A percentile compares a stretch with the other conserved stretches of the same genome.
Evolutionary conservation across 2,797 vertebrate genomes (phyloP).

Genomic region (Myripristis murdjan): DNA sequence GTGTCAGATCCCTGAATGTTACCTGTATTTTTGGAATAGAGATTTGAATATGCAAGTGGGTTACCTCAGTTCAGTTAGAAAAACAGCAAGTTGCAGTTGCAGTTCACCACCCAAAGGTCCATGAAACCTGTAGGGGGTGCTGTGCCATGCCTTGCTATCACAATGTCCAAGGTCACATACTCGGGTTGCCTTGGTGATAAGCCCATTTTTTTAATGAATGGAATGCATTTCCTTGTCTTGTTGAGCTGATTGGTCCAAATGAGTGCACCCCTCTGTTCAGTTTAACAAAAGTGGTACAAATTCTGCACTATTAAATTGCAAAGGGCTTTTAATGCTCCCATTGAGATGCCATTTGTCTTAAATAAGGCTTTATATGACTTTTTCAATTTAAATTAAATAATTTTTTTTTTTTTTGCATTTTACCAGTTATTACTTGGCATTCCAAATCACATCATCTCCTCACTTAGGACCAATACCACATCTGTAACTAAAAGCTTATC

Average conservation of each 20-base stretch:
- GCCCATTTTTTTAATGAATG: conserved; percentile 16
- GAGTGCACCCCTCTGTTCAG: conserved; percentile 5
- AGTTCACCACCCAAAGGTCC: not conserved
- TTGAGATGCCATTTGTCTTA: not conserved
- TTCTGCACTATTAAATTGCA: not conserved
- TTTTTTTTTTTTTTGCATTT: not conserved
- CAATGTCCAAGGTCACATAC: conserved; percentile 18
- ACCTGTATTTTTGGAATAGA: conserved; percentile 1
- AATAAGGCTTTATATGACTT: not conserved
- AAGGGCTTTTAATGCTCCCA: not conserved
- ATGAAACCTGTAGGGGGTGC: not conserved
- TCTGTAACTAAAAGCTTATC: not conserved
- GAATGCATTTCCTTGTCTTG: conserved; percentile 11
- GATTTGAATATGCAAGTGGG: not conserved
- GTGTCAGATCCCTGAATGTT: not conserved
- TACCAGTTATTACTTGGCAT: not conserved
- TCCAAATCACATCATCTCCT: not conserved
- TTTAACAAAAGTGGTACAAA: not conserved
- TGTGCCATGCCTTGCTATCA: not conserved
- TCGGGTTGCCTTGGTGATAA: conserved; percentile 29
- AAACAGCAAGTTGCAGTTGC: not conserved
- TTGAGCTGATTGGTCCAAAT: conserved; percentile 26
- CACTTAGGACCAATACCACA: too few species aligned
- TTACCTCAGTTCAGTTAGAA: not conserved
- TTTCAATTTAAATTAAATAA: too few species aligned